These are phyloP conservation scores for Moxostoma hubbsi DNA, from an alignment of 2,797 vertebrate genomes.

Conservation along the genomic window DNA sequence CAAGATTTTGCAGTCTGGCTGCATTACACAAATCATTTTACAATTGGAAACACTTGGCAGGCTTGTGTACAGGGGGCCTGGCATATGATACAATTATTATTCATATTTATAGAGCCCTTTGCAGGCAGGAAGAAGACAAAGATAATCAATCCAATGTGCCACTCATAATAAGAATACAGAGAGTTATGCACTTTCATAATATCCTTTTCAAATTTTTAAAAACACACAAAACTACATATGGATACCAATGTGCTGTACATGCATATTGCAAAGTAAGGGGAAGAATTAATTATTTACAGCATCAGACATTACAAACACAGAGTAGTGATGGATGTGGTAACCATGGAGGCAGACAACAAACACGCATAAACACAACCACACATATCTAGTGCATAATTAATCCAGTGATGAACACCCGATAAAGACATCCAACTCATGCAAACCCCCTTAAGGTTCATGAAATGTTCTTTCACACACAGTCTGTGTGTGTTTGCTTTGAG, in stretches of 20 bases:
- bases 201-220: conserved; percentile 4
- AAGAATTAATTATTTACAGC: conserved; percentile 56
- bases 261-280: conserved; percentile 40
- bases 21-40: background rate
- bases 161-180: conserved; percentile 5
- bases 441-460: conserved; percentile 14
- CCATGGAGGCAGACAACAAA: conserved; percentile 56
- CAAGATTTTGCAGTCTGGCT: background rate
- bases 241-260: conserved; percentile 14
- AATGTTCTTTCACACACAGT: conserved; percentile 12
- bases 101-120: conserved; percentile 33
- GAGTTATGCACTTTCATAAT: conserved; percentile 14
- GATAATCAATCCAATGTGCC: conserved; percentile 10
- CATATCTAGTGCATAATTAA: conserved; percentile 48
- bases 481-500: background rate
- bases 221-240: background rate
- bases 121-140: conserved; percentile 4
- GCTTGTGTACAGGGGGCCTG: conserved; percentile 8
- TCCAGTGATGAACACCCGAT: conserved; percentile 55
- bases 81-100: background rate
- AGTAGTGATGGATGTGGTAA: conserved; percentile 62
- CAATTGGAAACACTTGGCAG: conserved; percentile 12
- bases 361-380: conserved; percentile 34
- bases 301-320: conserved; percentile 60
- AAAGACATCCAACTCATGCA: conserved; percentile 35